Conservation (phyloP, 2,797 vertebrate species). For the Labroides dimidiatus region DNA sequence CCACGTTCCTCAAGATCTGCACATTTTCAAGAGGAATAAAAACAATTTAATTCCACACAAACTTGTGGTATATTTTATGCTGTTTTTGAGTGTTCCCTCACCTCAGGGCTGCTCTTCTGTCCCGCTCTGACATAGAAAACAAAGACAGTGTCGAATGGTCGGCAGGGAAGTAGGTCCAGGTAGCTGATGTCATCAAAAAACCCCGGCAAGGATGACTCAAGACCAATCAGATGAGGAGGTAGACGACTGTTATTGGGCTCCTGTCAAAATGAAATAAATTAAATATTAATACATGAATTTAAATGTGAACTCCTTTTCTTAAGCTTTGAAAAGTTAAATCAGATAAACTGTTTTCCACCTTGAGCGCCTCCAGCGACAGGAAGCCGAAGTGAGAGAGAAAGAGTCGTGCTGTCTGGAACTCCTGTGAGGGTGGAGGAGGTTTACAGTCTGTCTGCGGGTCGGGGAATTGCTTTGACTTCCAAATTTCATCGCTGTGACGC, state of each 20-base stretch:
- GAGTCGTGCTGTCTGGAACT: constrained; percentile 96
- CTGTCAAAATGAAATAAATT: constrained; percentile 66
- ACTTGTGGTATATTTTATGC: neutral
- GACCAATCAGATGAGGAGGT: constrained; percentile 96
- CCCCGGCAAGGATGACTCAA: constrained; percentile 91
- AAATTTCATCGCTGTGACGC: constrained; percentile 88
- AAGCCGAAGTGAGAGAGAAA: constrained; percentile 97
- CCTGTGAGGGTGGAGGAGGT: constrained; percentile 91
- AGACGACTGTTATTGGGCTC: constrained; percentile 96
- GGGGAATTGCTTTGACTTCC: constrained; percentile 89
- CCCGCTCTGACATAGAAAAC: constrained; percentile 96
- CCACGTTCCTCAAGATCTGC: constrained; percentile 95
- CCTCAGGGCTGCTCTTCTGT: constrained; percentile 95
- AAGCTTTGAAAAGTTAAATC: neutral
- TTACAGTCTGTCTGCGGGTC: constrained; percentile 92
- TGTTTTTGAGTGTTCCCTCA: constrained; percentile 66
- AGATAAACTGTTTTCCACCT: constrained; percentile 78
- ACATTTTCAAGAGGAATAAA: neutral
- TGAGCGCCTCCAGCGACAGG: constrained; percentile 94
- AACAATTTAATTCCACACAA: neutral
- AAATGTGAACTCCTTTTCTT: neutral
- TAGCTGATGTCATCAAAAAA: constrained; percentile 97
- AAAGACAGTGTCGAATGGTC: constrained; percentile 97
- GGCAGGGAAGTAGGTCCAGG: constrained; percentile 94
- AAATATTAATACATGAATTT: neutral